Evolutionary conservation across 2,888 invertebrate species (phyloP), one percentile per base, ranked within the genome.

Genomic region (Apocheima hispidaria): DNA sequence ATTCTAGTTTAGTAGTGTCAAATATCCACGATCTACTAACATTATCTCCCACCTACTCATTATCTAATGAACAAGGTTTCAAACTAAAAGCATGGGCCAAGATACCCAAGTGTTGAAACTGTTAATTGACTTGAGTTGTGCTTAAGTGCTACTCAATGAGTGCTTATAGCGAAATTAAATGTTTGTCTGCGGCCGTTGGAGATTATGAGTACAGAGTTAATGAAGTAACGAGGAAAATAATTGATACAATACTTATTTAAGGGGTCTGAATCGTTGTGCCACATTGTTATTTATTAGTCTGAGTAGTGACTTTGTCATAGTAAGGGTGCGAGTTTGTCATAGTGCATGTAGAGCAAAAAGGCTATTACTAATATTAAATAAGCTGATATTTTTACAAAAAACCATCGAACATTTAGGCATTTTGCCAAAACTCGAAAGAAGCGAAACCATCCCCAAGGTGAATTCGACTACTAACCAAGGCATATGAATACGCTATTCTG

Each of bases 81-180:
- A 50, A 51, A 28, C 48, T 38, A 20, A 53, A 23, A 50, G 20
- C 50, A 53, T 30, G 33, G 14, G 18, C 36, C 23, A 9, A 62
- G 68, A 71, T 68, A 73, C 63, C 60, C 38, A 64, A 63, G 74
- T 78, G 79, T 77, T 75, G 78, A 80, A 80, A 78, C 74, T 63
- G 79, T 78, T 81, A 82, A 82, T 81, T 80, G 79, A 73, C 72
- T 61, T 56, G 49, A 64, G 48, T 71, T 68, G 50, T 68, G 59
- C 69, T 63, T 76, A 73, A 77, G 74, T 72, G 70, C 72, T 73
- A 72, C 63, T 50, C 65, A 63, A 78, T 71, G 71, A 40, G 38
- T 12, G 23, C 30, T 52, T 46, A 46, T 48, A 46, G 16, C n/a
- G 26, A 51, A 40, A 40, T 43, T 44, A 44, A 51, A 51, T 51